phyloP scores from a whole-genome alignment of 2,888 invertebrate species.

The Parnassius mnemosyne region DNA sequence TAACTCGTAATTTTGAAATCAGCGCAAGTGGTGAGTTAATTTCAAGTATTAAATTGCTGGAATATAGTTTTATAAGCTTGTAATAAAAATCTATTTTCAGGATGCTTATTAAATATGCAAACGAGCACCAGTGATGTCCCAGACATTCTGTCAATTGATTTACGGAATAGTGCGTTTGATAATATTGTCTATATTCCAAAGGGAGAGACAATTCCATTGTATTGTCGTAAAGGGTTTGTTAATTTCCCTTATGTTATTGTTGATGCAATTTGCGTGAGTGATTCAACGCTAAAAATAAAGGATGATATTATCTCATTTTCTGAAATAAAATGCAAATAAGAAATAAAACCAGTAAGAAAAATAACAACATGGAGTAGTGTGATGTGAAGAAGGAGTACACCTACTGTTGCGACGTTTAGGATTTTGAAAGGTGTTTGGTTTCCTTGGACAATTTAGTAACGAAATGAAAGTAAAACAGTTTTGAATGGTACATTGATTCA shows the following conservation, averaged over 20 bases:
- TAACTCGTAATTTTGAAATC: constrained; percentile 43
- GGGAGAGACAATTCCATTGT: constrained; percentile 34
- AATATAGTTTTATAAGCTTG: background rate
- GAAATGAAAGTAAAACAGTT: constrained; percentile 25
- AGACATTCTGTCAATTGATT: constrained; percentile 39
- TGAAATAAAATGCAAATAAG: constrained; percentile 44
- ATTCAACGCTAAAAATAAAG: constrained; percentile 35
- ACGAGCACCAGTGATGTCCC: constrained; percentile 35
- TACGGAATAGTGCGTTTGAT: constrained; percentile 29
- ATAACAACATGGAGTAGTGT: constrained; percentile 43
- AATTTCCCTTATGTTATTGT: constrained; percentile 29
- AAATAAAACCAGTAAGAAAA: constrained; percentile 36
- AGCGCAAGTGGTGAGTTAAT: constrained; percentile 38
- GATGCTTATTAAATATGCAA: constrained; percentile 44
- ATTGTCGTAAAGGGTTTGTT: constrained; percentile 42
- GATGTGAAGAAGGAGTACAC: constrained; percentile 45
- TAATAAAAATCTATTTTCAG: constrained; percentile 35
- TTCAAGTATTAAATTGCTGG: background rate
- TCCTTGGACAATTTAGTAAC: constrained; percentile 31
- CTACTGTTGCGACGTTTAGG: constrained; percentile 47
- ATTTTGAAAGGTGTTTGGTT: constrained; percentile 45
- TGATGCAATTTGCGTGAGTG: constrained; percentile 40
- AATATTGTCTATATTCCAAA: constrained; percentile 37
- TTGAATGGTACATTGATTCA: constrained; percentile 21
- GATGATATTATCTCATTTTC: constrained; percentile 35